These are phyloP conservation scores for Motacilla tschutschensis DNA, from an alignment of 2,113 vertebrate genomes.

Conservation along the genomic window DNA sequence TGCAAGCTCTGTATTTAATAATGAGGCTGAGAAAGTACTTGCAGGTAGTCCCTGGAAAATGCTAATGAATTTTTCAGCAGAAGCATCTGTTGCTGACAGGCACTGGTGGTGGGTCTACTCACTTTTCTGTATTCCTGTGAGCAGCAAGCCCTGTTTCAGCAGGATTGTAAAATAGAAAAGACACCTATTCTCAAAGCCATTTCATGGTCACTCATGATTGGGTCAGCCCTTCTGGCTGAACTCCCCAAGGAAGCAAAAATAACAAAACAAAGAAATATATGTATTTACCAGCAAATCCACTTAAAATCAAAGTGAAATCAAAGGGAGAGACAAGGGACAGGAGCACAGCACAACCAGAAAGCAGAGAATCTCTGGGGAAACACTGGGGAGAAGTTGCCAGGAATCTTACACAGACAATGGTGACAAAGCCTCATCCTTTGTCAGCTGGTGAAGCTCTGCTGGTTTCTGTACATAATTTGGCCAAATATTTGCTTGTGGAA, in stretches of 20 bases:
- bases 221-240: not conserved
- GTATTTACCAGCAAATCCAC: not conserved
- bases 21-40: slow-evolving; percentile 6
- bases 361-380: not conserved
- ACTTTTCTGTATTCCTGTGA: not conserved
- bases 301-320: not conserved
- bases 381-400: not conserved
- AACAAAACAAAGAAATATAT: not conserved
- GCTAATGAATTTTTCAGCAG: not conserved
- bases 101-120: not conserved
- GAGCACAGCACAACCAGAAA: not conserved
- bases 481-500: not conserved
- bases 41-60: not conserved
- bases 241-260: not conserved
- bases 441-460: not conserved
- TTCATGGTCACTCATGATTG: not conserved
- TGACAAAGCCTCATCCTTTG: not conserved
- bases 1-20: not conserved
- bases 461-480: not conserved
- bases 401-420: not conserved
- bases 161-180: not conserved
- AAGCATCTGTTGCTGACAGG: not conserved
- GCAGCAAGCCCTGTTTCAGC: not conserved
- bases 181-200: not conserved
- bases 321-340: not conserved